phyloP scores from a whole-genome alignment of 2,888 invertebrate genomes.

The Diplazon laetatorius region DNA sequence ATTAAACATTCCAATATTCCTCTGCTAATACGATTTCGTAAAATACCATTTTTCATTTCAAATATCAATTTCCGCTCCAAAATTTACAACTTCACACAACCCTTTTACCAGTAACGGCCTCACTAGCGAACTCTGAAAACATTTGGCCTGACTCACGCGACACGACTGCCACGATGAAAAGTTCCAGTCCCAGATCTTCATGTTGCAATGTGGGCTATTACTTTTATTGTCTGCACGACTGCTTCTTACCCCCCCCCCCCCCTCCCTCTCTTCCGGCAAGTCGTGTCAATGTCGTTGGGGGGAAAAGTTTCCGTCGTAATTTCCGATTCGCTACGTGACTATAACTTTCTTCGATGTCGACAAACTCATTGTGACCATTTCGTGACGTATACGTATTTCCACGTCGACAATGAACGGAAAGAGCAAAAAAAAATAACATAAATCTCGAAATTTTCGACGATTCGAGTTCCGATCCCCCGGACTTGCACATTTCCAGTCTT shows the following conservation, averaged over 20 bases:
- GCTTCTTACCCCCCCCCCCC: not conserved
- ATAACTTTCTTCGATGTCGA: conserved; percentile 22
- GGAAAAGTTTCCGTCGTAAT: conserved; percentile 35
- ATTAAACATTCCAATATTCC: too few relatives aligned
- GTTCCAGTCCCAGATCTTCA: too few relatives aligned
- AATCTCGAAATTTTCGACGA: conserved; percentile 54
- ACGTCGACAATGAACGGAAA: not conserved
- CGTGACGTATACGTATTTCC: conserved; percentile 5
- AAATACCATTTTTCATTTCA: too few relatives aligned
- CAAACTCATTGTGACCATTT: conserved; percentile 5
- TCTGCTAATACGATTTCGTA: too few relatives aligned
- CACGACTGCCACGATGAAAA: too few relatives aligned
- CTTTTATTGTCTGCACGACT: conserved; percentile 27
- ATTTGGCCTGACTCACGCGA: too few relatives aligned
- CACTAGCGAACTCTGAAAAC: too few relatives aligned
- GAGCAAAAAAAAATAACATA: conserved; percentile 44
- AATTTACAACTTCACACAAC: too few relatives aligned
- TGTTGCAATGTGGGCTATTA: too few relatives aligned
- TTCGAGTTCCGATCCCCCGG: conserved; percentile 38
- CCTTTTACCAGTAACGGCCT: too few relatives aligned
- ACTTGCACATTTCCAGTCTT: conserved; percentile 29
- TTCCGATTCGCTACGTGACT: conserved; percentile 39
- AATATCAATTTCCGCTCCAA: too few relatives aligned
- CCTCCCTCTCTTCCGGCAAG: not conserved
- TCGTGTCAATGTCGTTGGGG: not conserved